phyloP scores from a whole-genome alignment of 2,797 vertebrate genomes.

The Malurus splendens region DNA sequence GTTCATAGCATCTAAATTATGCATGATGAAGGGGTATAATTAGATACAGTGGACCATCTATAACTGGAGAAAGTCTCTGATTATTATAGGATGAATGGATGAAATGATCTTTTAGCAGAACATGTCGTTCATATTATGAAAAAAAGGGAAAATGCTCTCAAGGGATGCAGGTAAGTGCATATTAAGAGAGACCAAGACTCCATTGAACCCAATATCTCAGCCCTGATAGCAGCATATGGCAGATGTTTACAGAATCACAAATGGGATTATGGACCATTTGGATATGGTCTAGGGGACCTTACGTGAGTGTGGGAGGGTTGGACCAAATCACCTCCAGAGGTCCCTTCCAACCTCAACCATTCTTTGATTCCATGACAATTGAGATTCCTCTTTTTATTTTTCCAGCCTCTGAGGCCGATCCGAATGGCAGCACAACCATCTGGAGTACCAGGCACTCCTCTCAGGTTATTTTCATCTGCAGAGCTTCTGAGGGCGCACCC shows the following conservation, averaged over 20 bases:
- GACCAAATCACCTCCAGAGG: background rate
- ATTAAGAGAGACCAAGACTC: background rate
- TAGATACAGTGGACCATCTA: constrained; percentile 11
- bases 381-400: background rate
- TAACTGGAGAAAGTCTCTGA: background rate
- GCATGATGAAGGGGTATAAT: constrained; percentile 1
- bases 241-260: background rate
- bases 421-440: background rate
- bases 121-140: background rate
- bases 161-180: background rate
- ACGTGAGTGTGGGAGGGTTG: fast-evolving
- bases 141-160: background rate
- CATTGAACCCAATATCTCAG: background rate
- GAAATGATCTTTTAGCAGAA: background rate
- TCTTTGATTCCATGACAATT: background rate
- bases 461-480: background rate
- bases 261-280: background rate
- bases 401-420: background rate
- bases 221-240: background rate
- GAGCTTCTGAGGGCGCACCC: background rate
- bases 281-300: background rate
- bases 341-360: background rate
- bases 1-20: constrained; percentile 39
- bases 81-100: background rate
- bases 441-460: background rate